Base-by-base conservation (phyloP, 2,113 vertebrate genomes). In the Gymnorhina tibicen region DNA sequence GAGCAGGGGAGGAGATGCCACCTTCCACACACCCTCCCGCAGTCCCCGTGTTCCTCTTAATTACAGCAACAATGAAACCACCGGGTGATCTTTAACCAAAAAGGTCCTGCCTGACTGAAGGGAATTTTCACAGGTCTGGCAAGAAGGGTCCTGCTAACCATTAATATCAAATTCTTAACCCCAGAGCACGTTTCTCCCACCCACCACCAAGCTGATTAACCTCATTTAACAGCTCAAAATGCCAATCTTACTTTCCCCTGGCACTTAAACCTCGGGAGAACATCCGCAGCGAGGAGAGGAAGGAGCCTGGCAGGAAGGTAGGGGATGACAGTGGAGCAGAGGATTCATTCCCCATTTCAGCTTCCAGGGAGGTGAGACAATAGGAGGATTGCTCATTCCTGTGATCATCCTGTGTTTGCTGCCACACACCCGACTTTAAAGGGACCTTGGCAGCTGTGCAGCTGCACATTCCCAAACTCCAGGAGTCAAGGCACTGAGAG, bases 301-400 rank as follows among this genome's bases (percentile, higher is more conserved):
- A 77, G 42, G 15, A 77, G 78, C n/a, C 28, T 0, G 3, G 67
- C 46, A 67, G 72, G 85, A 94, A 92, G 55, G 67, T 3, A 60
- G 50, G 46, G 70, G 73, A 11, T 83, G 63, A 88, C 70, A 69
- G 68, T 4, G 55, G 42, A 83, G 64, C 27, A 26, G 74, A 44
- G 69, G 72, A 92, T 84, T 91, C 59, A 93, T 68, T 41, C 64
- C 33, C 64, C 55, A 7, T 56, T 92, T 53, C 52, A 80, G 18
- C 90, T 93, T 88, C 72, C 92, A 64, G 41, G 78, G 78, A 80
- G 79, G 73, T 78, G 88, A 93, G 85, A 93, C 83, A 88, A 88
- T 26, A 70, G 83, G 20, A 53, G 44, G 80, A 60, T 60, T 52
- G 44, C 72, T 95, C 92, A 62, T 66, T 70, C 53, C 55, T 33